Base-by-base conservation (phyloP, 2,888 invertebrate genomes). In the Chloroclystis v-ata region DNA sequence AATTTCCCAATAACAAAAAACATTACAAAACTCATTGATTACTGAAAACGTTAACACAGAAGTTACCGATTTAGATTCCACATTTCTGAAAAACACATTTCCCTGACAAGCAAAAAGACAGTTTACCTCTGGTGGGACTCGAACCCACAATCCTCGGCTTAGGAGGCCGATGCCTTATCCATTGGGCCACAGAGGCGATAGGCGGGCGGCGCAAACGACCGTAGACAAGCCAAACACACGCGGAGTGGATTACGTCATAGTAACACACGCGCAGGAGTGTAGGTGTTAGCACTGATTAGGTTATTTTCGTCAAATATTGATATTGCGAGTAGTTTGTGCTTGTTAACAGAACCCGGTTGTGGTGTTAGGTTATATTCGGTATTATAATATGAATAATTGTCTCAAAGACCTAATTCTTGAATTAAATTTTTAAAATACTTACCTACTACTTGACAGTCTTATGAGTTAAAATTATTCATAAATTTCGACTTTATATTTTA, bases 161-260 rank as follows among this genome's bases (percentile, higher is more conserved):
- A 93, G 92, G 92, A 92, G 92, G 92, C 92, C 92, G 92, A 92
- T 92, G 92, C 92, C 92, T 92, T 92, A 92, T 92, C 92, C 92
- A 92, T 92, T 92, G 92, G 92, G 92, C 92, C 92, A 92, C 92
- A 92, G 92, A 92, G 93, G 93, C 93, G 75, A 58, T 78, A 97
- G 97, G 52, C 94, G 93, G 93, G 93, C 83, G 96, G 95, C 45
- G 54, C 96, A 91, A 72, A 93, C 92, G 43, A 94, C 94, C 83
- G 56, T 60, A 64, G 70, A 40, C 60, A 62, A 72, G 32, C 41
- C 32, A 41, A 25, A 29, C 29, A 40, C 48, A 43, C 24, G 16
- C 32, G 9, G 65, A 56, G 62, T 60, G 57, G 58, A 65, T 72
- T 72, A 67, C 80, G 78, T 76, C 81, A 79, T 45, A 50, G 49